Evolutionary conservation across 2,113 vertebrate species (phyloP), one percentile per base, ranked within the genome.

Genomic region (Stercorarius parasiticus): DNA sequence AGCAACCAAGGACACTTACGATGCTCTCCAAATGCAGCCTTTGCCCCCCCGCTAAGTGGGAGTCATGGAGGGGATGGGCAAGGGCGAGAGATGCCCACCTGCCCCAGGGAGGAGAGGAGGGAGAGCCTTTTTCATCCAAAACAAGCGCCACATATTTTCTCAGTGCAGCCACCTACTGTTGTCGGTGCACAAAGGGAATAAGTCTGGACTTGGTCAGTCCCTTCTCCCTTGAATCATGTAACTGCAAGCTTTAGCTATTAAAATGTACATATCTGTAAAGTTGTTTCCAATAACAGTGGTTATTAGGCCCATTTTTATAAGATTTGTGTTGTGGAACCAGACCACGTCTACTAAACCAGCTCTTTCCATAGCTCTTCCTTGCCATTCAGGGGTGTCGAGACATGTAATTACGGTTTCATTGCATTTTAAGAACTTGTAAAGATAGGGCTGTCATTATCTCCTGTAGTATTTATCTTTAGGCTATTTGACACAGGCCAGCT

Each of bases 1-100:
- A 1, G 98, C 98, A 8, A 98, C 98, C 82, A 99, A 99, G 97
- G 99, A 99, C 94, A 99, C 99, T 18, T 99, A 99, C 0, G 98
- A 99, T 10, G 95, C 98, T 7, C 99, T 99, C 70, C 98, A 99
- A 82, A 99, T 99, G 99, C 98, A 99, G 95, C 86, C 95, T 6
- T 81, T 99, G 49, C 96, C 97, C 8, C 96, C 98, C 7, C 96
- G 90, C 80, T 98, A 98, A 98, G 30, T 2, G 72, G 80, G 17
- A 27, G 40, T 65, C 49, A 15, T 2, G 1, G 49, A 38, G 14
- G 59, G 67, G 77, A 27, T 45, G 78, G 94, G 93, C 92, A 90
- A 3, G 43, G 40, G 61, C 1, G 26, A 47, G 86, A 69, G 82
- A 29, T 49, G 92, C 83, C 77, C 88, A 70, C 77, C 66, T 36